Evolutionary conservation across 2,888 invertebrate genomes (phyloP).

Genomic region (Melanophora roralis): DNA sequence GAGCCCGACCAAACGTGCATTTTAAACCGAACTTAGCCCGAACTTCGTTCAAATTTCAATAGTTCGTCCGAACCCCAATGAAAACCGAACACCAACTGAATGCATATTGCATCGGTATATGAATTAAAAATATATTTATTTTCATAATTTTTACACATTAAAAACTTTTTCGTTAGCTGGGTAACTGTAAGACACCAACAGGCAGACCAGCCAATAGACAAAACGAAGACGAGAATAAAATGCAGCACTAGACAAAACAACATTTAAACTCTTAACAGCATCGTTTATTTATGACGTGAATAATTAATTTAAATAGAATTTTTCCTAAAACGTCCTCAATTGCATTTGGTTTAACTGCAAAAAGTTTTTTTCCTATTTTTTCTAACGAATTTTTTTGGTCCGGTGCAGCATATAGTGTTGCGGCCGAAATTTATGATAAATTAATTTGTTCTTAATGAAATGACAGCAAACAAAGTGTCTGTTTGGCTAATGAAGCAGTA

Average conservation of each 20-base stretch:
- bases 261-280: constrained; percentile 46
- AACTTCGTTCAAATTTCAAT: too few species aligned
- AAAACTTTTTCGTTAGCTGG: too few species aligned
- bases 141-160: too few species aligned
- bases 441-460: constrained; percentile 63
- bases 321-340: constrained; percentile 41
- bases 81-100: too few species aligned
- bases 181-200: constrained; percentile 1
- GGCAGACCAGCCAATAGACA: background rate
- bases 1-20: too few species aligned
- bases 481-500: constrained; percentile 58
- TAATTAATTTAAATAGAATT: constrained; percentile 59
- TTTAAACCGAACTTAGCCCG: too few species aligned
- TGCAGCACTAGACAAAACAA: background rate
- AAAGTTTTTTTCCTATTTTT: background rate
- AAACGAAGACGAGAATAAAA: background rate
- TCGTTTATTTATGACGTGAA: constrained; percentile 58
- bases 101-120: too few species aligned
- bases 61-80: too few species aligned
- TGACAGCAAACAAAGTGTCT: constrained; percentile 62
- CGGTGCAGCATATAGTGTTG: background rate
- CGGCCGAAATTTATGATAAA: constrained; percentile 59
- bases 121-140: too few species aligned
- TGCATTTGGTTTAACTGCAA: background rate
- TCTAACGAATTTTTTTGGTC: background rate